phyloP scores from a whole-genome alignment of 2,797 vertebrate species.

The Eospalax fontanierii region DNA sequence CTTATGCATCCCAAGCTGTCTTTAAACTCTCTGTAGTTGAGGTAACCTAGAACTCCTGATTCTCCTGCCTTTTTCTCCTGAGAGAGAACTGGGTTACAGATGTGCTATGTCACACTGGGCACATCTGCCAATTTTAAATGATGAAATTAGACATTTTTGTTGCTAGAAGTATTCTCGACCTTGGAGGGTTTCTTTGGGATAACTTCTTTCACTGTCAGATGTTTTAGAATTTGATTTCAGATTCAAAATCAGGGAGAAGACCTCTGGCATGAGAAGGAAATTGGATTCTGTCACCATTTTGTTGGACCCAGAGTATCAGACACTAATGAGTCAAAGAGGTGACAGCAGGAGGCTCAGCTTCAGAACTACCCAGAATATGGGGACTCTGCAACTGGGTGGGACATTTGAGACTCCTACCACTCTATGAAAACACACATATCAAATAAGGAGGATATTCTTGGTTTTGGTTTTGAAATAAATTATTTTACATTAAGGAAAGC shows the following conservation, averaged over 20 bases:
- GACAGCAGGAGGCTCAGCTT: not conserved
- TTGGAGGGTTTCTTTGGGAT: not conserved
- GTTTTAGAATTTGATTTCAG: slow-evolving; percentile 20
- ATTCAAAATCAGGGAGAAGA: slow-evolving; percentile 27
- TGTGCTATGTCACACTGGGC: too few species aligned
- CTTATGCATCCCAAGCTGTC: too few species aligned
- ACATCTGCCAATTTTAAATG: slow-evolving; percentile 28
- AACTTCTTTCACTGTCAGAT: not conserved
- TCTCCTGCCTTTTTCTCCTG: too few species aligned
- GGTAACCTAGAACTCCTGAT: too few species aligned
- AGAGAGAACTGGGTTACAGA: too few species aligned
- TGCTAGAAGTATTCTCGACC: not conserved
- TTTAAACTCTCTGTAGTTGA: too few species aligned
- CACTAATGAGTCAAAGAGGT: slow-evolving; percentile 8
- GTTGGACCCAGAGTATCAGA: not conserved
- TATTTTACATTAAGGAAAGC: slow-evolving; percentile 28
- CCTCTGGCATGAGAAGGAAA: not conserved
- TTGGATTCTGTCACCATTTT: not conserved
- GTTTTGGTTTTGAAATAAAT: not conserved
- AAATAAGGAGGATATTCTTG: not conserved
- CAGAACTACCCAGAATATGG: too few species aligned
- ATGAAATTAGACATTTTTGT: not conserved
- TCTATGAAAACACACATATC: not conserved
- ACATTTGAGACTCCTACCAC: not conserved
- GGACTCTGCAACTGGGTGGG: not conserved